Base-by-base conservation (phyloP, 2,888 invertebrate genomes). In the Meteorus cinctellus region DNA sequence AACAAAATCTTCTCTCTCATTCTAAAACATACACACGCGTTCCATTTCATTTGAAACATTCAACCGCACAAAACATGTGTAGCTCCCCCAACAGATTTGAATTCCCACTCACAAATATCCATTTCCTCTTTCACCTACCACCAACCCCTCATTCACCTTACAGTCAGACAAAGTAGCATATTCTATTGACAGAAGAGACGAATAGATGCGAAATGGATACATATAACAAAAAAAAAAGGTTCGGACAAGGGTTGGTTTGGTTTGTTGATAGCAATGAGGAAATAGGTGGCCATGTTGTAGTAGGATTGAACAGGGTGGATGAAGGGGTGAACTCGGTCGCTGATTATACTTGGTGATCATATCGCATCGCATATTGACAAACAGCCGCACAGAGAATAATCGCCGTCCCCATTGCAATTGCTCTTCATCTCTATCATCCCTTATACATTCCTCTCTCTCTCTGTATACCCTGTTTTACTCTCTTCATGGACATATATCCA, bases 291-390 rank as follows among this genome's bases (percentile, higher is more conserved):
- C 8, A 24, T 59, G 59, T 59, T 27, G 59, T 24, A 59, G 59
- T 19, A 19, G 59, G 24, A 41, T 41, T 41, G 41, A 41, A 41
- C 41, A 73, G 63, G 68, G 67, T 66, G 72, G 66, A 36, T 59
- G 70, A 34, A 62, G 60, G 67, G 65, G 29, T 34, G 71, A 41
- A 62, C 45, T 41, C 67, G 67, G 31, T 14, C 81, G 81, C 85
- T 88, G 87, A 89, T 88, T 87, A 88, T 87, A 87, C 86, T 84
- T 84, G 84, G 85, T 85, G 87, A 87, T 88, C 85, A 87, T 86
- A 86, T 87, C 87, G 86, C 82, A 65, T 85, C 84, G 84, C 83
- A 85, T 86, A 87, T 89, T 87, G 89, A 88, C 87, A 88, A 89
- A 87, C 86, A 86, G 82, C 81, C 82, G 82, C 77, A 82, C 83